phyloP scores from a whole-genome alignment of 2,888 invertebrate genomes.

The Erebia palarica region DNA sequence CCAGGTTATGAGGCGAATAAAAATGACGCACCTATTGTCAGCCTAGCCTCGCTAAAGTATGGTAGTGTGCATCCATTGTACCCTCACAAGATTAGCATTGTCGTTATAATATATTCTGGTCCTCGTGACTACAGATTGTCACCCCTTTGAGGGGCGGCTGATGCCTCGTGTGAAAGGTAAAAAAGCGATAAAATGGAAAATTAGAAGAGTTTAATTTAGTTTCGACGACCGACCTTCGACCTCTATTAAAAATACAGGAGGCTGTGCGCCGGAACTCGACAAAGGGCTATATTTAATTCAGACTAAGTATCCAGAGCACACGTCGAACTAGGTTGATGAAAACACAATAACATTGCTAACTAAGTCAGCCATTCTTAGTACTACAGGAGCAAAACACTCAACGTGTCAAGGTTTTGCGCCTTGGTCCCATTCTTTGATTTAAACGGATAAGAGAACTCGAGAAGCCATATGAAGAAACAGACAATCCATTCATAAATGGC shows the following conservation, averaged over 20 bases:
- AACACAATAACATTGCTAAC: slow-evolving; percentile 28
- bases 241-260: slow-evolving; percentile 53
- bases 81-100: slow-evolving; percentile 51
- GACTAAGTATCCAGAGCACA: slow-evolving; percentile 21
- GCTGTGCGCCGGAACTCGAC: slow-evolving; percentile 41
- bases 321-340: slow-evolving; percentile 31
- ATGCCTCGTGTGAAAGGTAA: slow-evolving; percentile 44
- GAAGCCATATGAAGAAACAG: slow-evolving; percentile 36
- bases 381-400: slow-evolving; percentile 14
- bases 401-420: slow-evolving; percentile 36
- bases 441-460: slow-evolving; percentile 25
- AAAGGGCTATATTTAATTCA: slow-evolving; percentile 43
- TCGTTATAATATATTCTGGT: slow-evolving; percentile 49
- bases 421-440: slow-evolving; percentile 36
- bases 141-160: slow-evolving; percentile 42
- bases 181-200: slow-evolving; percentile 66
- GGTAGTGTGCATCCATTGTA: slow-evolving; percentile 47
- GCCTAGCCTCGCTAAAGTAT: slow-evolving; percentile 66
- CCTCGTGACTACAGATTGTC: slow-evolving; percentile 31
- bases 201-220: slow-evolving; percentile 56
- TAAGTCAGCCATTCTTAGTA: slow-evolving; percentile 12
- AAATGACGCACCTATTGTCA: slow-evolving; percentile 65
- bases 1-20: slow-evolving; percentile 59
- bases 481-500: slow-evolving; percentile 26
- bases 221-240: slow-evolving; percentile 40